These are phyloP conservation scores for Invenusta paracnida DNA, from an alignment of 2,888 invertebrate genomes.

Conservation along the genomic window DNA sequence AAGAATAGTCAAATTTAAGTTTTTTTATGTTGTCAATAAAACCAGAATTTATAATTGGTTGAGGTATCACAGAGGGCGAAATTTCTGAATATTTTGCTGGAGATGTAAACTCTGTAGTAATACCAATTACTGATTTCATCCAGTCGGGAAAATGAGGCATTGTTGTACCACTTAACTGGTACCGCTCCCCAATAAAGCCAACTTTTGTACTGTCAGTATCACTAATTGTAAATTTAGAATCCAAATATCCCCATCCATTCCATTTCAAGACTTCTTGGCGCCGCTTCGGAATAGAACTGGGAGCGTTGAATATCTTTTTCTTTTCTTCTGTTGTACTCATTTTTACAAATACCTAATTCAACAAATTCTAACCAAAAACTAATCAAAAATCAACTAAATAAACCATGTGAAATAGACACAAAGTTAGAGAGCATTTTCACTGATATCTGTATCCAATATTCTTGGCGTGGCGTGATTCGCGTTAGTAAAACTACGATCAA, in stretches of 20 bases:
- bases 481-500: not conserved
- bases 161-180: conserved; percentile 57
- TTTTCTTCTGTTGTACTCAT: not conserved
- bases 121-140: conserved; percentile 71
- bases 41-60: conserved; percentile 54
- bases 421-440: no score
- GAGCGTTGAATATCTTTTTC: conserved; percentile 38
- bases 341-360: no score
- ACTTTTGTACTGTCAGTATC: conserved; percentile 67
- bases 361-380: no score
- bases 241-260: conserved; percentile 99
- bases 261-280: conserved; percentile 88
- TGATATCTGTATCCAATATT: not conserved
- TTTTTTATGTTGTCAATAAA: conserved; percentile 66
- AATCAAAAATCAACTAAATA: no score
- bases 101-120: conserved; percentile 62
- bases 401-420: no score
- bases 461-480: not conserved
- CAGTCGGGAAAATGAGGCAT: conserved; percentile 77
- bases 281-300: conserved; percentile 52
- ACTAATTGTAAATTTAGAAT: conserved; percentile 75
- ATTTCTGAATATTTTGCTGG: not conserved
- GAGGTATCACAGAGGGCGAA: not conserved
- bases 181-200: conserved; percentile 78
- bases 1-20: conserved; percentile 66